Conservation (phyloP, 2,113 vertebrate genomes). For the Chelonoidis abingdonii region DNA sequence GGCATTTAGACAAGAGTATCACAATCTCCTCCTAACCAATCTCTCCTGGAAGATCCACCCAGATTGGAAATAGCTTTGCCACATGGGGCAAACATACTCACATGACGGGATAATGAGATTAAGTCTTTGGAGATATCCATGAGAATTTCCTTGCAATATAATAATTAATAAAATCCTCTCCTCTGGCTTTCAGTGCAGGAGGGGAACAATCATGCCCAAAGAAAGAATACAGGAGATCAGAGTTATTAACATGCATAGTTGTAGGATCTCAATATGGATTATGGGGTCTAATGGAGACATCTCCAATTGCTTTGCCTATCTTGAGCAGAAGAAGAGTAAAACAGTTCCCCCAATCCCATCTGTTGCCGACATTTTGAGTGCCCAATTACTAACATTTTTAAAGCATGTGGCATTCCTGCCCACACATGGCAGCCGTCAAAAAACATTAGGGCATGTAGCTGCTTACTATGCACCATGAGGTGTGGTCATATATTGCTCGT, state of each 20-base stretch:
- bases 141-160: not conserved
- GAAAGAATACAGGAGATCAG: not conserved
- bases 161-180: not conserved
- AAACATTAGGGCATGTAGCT: not conserved
- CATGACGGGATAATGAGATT: not conserved
- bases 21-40: constrained; percentile 26
- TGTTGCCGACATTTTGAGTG: not conserved
- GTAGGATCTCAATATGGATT: not conserved
- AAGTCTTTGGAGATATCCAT: not conserved
- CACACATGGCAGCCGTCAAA: not conserved
- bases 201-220: not conserved
- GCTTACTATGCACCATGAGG: accelerated
- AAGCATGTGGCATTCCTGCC: not conserved
- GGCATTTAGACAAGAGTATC: constrained; percentile 26
- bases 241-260: not conserved
- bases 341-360: not conserved
- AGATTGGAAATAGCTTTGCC: not conserved
- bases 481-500: not conserved
- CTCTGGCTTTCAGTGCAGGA: not conserved
- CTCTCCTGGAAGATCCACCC: constrained; percentile 3
- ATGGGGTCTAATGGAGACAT: not conserved
- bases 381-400: not conserved
- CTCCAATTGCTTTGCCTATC: not conserved
- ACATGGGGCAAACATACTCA: constrained; percentile 5
- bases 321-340: not conserved